phyloP scores from a whole-genome alignment of 2,888 invertebrate species.

The Lypha dubia region DNA sequence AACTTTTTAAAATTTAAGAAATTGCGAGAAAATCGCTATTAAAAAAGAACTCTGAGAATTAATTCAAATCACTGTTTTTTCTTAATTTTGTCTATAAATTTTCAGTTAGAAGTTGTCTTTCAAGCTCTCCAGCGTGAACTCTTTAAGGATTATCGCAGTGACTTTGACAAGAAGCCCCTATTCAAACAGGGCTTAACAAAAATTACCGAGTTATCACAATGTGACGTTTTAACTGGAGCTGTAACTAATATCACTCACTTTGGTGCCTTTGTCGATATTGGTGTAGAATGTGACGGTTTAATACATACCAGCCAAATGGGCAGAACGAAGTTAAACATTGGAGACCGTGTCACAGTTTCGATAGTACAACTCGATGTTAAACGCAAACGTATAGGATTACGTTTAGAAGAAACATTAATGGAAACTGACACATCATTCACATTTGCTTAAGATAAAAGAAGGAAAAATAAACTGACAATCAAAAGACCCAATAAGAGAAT shows the following conservation, averaged over 20 bases:
- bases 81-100: not conserved
- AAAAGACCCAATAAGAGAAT: not conserved
- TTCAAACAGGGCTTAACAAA: slow-evolving; percentile 90
- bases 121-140: slow-evolving; percentile 86
- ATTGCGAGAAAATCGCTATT: too few relatives aligned
- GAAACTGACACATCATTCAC: slow-evolving; percentile 79
- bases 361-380: slow-evolving; percentile 86
- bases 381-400: slow-evolving; percentile 85
- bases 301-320: slow-evolving; percentile 87
- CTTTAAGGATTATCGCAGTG: slow-evolving; percentile 89
- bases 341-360: slow-evolving; percentile 88
- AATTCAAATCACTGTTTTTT: too few relatives aligned
- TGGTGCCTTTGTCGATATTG: slow-evolving; percentile 95
- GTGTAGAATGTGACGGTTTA: slow-evolving; percentile 88
- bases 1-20: too few relatives aligned
- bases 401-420: slow-evolving; percentile 81
- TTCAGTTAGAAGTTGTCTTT: slow-evolving; percentile 83
- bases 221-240: slow-evolving; percentile 88
- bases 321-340: slow-evolving; percentile 85
- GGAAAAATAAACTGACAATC: not conserved
- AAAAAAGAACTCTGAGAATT: too few relatives aligned
- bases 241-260: slow-evolving; percentile 94
- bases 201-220: slow-evolving; percentile 87
- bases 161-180: slow-evolving; percentile 87
- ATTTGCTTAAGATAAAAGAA: slow-evolving; percentile 62